phyloP scores from a whole-genome alignment of 2,113 vertebrate species.

The Colossoma macropomum region DNA sequence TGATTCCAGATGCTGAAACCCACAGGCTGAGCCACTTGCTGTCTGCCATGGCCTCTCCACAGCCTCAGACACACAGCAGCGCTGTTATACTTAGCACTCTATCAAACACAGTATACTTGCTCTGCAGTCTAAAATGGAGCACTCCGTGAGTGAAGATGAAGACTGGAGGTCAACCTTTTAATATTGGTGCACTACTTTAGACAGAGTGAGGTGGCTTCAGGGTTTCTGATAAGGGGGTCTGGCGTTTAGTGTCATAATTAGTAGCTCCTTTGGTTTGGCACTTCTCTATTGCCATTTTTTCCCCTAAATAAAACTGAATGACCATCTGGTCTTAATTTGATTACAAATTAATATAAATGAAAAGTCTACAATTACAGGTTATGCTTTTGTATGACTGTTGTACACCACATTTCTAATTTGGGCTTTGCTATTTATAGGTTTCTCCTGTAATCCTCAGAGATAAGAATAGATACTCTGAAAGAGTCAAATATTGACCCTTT shows the following conservation, averaged over 20 bases:
- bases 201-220: background rate
- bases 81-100: conserved; percentile 22
- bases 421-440: background rate
- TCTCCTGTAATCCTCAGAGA: background rate
- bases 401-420: background rate
- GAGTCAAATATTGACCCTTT: background rate
- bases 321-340: too few relatives aligned
- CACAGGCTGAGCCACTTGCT: conserved; percentile 34
- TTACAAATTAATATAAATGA: too few relatives aligned
- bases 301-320: too few relatives aligned
- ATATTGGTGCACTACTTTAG: background rate
- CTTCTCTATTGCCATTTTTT: too few relatives aligned
- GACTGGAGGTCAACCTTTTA: background rate
- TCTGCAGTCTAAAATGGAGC: background rate
- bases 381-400: background rate
- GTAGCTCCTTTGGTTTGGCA: too few relatives aligned
- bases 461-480: background rate
- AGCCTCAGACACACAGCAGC: background rate
- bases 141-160: too few relatives aligned
- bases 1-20: conserved; percentile 56
- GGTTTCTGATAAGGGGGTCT: background rate
- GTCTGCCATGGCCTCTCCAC: conserved; percentile 41
- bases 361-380: too few relatives aligned
- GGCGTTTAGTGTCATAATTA: background rate
- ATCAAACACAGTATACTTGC: conserved; percentile 11